Evolutionary conservation across 2,797 vertebrate genomes (phyloP).

Genomic region (Gephyroberyx darwinii): DNA sequence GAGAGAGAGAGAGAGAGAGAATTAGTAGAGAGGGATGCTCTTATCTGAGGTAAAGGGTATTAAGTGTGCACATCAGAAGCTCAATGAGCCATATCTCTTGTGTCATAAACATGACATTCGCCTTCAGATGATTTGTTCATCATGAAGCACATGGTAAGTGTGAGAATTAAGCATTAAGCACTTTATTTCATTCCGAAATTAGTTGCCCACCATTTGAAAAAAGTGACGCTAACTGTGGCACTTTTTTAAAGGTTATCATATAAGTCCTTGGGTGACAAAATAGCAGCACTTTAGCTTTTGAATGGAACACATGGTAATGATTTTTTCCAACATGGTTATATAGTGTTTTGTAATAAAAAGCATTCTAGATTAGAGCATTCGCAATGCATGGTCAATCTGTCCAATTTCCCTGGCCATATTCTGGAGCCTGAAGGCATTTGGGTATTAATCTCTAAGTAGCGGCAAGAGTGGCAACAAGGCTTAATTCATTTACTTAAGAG

Average conservation of each 20-base stretch:
- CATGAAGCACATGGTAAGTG: not conserved
- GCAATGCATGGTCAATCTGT: conserved; percentile 64
- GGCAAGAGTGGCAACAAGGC: conserved; percentile 75
- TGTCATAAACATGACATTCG: conserved; percentile 1
- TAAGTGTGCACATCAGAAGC: not conserved
- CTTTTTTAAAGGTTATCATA: too few species aligned
- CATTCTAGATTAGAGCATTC: conserved; percentile 27
- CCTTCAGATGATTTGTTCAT: not conserved
- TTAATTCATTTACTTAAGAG: conserved; percentile 83
- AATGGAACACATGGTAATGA: too few species aligned
- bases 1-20: not conserved
- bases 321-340: not conserved
- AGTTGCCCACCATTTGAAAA: not conserved
- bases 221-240: not conserved
- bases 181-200: not conserved
- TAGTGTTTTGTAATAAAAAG: not conserved
- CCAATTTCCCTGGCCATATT: conserved; percentile 59
- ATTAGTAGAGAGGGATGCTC: not conserved
- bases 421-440: conserved; percentile 69
- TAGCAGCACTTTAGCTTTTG: too few species aligned
- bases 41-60: conserved; percentile 4
- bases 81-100: not conserved
- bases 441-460: conserved; percentile 77
- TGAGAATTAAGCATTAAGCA: conserved; percentile 1
- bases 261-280: not conserved